Base-by-base conservation (phyloP, 2,888 invertebrate species). In the Noctua pronuba region DNA sequence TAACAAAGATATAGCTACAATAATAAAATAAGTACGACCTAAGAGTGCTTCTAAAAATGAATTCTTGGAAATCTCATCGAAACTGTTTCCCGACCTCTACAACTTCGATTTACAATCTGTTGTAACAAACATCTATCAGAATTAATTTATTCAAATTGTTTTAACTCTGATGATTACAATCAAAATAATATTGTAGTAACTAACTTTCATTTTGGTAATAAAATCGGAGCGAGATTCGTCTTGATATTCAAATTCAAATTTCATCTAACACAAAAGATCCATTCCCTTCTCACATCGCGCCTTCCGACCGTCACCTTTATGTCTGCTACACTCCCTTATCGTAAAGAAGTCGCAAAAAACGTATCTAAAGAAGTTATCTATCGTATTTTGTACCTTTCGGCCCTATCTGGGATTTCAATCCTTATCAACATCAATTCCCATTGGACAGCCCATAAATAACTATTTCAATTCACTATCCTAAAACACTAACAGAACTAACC, bases 241-340 rank as follows among this genome's bases (percentile, higher is more conserved):
- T 85, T 78, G 75, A 79, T 80, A 87, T 88, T 88, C 80, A 85
- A 88, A 88, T 87, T 88, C 79, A 80, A 88, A 88, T 87, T 82
- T 82, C 68, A 65, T 70, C 62, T 78, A 77, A 80, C 82, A 87
- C 86, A 88, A 88, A 86, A 88, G 86, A 86, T 79, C 73, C 78
- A 88, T 88, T 88, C 71, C 70, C 79, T 82, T 71, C 77, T 88
- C 77, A 83, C 80, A 83, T 78, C 72, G 60, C 52, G 55, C 73
- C 74, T 83, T 76, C 82, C 77, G 67, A 69, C 74, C 77, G 74
- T 80, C 74, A 76, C 79, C 70, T 79, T 80, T 82, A 86, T 86
- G 73, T 80, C 65, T 76, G 70, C 86, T 73, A 46, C 44, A 69
- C 64, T 86, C 66, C 77, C 77, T 85, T 82, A 87, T 82, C 88